These are phyloP conservation scores for Grus americana DNA, from an alignment of 2,113 vertebrate species.

Conservation along the genomic window DNA sequence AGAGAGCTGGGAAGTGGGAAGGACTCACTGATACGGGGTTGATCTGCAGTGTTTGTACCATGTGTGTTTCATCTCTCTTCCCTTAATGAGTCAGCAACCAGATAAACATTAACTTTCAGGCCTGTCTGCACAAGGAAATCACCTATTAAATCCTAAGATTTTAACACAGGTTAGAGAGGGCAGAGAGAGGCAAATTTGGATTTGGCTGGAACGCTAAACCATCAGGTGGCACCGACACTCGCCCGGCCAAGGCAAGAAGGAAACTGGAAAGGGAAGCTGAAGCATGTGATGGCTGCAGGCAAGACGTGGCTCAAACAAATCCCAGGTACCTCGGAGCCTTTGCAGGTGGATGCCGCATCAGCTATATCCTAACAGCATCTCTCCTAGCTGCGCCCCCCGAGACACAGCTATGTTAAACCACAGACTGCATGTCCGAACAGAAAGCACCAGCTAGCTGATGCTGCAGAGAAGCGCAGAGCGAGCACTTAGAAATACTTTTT, in stretches of 20 bases:
- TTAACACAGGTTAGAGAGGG: background rate
- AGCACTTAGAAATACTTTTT: background rate
- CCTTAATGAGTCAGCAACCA: background rate
- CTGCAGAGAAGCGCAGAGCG: background rate
- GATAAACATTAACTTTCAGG: background rate
- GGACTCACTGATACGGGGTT: accelerated
- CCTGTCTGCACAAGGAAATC: background rate
- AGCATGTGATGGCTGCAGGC: background rate
- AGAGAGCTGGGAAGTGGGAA: background rate
- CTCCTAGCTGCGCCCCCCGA: background rate
- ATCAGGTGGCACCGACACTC: background rate
- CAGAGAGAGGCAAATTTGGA: background rate
- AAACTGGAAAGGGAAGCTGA: background rate
- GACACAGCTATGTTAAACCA: accelerated
- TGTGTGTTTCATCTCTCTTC: background rate
- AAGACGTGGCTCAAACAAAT: background rate
- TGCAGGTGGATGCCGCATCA: accelerated
- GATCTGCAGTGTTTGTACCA: background rate
- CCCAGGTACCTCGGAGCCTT: background rate
- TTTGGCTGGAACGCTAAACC: background rate
- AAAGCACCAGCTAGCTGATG: background rate
- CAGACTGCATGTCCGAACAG: accelerated
- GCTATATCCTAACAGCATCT: background rate
- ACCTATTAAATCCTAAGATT: background rate
- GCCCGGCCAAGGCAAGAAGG: background rate